Percentiles rank a stretch among this genome's conserved stretches.
Conservation (phyloP, 1,140 invertebrate genomes). For the Heliconius nattereri region DNA sequence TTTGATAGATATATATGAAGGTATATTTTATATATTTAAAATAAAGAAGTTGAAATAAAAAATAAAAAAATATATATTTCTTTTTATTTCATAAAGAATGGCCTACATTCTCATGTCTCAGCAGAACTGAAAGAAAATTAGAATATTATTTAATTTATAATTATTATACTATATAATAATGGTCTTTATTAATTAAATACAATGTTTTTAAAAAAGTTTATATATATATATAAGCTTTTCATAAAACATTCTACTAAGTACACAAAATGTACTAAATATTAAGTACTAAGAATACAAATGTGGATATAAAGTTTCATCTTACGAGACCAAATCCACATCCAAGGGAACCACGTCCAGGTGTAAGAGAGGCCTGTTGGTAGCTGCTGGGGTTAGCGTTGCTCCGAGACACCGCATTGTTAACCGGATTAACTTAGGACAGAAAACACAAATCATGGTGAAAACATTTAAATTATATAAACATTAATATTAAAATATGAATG, state of each 20-base stretch:
- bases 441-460: neutral
- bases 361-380: neutral
- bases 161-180: no score
- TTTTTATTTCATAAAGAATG: neutral
- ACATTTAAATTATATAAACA: neutral
- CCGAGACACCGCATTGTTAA: neutral
- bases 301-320: neutral
- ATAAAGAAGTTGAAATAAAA: no score
- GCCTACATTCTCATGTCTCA: neutral
- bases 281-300: no score
- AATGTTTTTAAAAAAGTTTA: no score
- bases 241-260: no score
- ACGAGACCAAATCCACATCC: neutral
- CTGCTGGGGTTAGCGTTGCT: neutral
- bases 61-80: neutral
- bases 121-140: slow-evolving; percentile 6
- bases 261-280: no score
- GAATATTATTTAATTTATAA: neutral
- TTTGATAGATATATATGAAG: no score
- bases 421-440: neutral
- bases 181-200: no score
- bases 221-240: no score
- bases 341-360: neutral
- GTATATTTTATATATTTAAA: no score
- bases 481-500: no score